Evolutionary conservation across 2,888 invertebrate genomes (phyloP), one percentile per base, ranked within the genome.

Genomic region (Graphium colonna): DNA sequence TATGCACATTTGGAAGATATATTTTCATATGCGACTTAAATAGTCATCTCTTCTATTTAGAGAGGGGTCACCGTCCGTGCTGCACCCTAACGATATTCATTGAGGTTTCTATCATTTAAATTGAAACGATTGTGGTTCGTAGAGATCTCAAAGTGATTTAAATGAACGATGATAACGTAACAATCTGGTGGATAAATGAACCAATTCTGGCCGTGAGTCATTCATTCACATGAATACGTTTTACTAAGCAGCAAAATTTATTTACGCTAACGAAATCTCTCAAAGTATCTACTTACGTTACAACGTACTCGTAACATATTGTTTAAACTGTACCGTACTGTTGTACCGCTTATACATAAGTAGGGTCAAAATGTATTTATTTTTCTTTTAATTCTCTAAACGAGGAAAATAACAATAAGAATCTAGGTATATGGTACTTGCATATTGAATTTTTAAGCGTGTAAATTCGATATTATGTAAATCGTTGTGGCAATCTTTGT

Each of bases 141-240:
- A 51, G 41, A 46, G 49, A 49, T 54, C 49, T 49, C 54, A 54
- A 54, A 60, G 54, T 56, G 58, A 57, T 61, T 62, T 51, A 60
- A 59, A 62, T 59, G 58, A 60, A 64, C 58, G 64, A 64, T 64
- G 61, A 63, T 61, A 64, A 57, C 63, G 64, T 67, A 73, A 72
- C 72, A 75, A 75, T 78, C 71, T 70, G 73, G 65, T 64, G 69
- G 69, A 73, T 77, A 77, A 77, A 74, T 77, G 73, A 78, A 82
- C 77, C 78, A 78, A 82, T 79, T 79, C 73, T 73, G 74, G 68
- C 64, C 67, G 71, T 84, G 86, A 85, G 73, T 86, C 85, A 84
- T 80, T 81, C 85, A 85, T 86, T 86, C 86, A 84, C 71, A 76
- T 76, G 77, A 78, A 71, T 67, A 76, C 78, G 77, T 71, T 76